phyloP scores from a whole-genome alignment of 1,140 invertebrate species.

The Lanistes nyassanus region DNA sequence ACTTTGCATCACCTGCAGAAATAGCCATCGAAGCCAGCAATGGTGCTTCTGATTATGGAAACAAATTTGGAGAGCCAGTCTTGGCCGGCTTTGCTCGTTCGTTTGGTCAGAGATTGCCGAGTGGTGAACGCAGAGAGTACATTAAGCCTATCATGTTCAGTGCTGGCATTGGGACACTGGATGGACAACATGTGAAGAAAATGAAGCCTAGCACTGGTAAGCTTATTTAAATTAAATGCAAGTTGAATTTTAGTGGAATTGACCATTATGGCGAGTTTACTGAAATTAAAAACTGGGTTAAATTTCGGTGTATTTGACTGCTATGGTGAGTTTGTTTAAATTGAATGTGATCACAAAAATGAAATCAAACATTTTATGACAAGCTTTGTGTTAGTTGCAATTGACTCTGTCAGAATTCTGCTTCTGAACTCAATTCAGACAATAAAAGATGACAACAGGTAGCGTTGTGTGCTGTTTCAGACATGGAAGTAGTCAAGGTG shows the following conservation, averaged over 20 bases:
- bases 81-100: slow-evolving; percentile 90
- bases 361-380: not conserved
- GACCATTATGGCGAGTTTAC: no score
- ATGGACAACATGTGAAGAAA: slow-evolving; percentile 82
- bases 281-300: no score
- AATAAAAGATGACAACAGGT: not conserved
- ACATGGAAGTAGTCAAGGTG: slow-evolving; percentile 83
- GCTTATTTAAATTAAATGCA: slow-evolving; percentile 2
- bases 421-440: not conserved
- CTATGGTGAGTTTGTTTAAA: not conserved
- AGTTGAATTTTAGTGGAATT: no score
- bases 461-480: slow-evolving; percentile 36
- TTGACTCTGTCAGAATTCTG: no score
- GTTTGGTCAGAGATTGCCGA: slow-evolving; percentile 81
- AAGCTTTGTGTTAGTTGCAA: not conserved
- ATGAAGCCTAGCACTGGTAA: slow-evolving; percentile 20
- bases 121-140: slow-evolving; percentile 85
- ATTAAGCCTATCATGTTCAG: slow-evolving; percentile 99
- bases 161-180: slow-evolving; percentile 92
- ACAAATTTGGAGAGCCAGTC: slow-evolving; percentile 98
- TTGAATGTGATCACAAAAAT: not conserved
- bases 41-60: slow-evolving; percentile 98
- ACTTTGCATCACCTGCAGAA: slow-evolving; percentile 87
- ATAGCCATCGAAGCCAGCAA: slow-evolving; percentile 93
- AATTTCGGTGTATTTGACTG: no score